Percentiles rank a stretch among this genome's conserved stretches.
Evolutionary conservation across 2,113 vertebrate genomes (phyloP).

Genomic region (Brachirus orientalis): DNA sequence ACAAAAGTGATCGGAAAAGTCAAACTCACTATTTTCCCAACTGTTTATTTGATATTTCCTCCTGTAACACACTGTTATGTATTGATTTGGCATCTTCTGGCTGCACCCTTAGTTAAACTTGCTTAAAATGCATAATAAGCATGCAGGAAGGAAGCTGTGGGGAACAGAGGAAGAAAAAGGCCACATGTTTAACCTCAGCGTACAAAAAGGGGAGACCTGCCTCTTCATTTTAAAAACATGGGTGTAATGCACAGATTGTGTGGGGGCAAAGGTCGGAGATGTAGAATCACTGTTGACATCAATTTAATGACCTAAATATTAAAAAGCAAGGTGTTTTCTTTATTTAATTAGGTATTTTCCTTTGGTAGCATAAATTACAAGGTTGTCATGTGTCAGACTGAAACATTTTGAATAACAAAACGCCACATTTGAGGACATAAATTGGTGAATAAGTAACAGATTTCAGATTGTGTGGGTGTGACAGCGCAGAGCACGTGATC

Average conservation of each 20-base stretch:
- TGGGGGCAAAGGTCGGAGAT: not conserved
- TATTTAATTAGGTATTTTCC: no score
- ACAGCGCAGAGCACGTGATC: constrained; percentile 1
- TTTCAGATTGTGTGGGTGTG: constrained; percentile 2
- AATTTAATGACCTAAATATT: no score
- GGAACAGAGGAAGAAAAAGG: constrained; percentile 58
- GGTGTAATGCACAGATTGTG: not conserved
- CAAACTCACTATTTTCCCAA: no score
- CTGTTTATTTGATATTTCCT: no score
- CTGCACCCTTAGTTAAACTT: constrained; percentile 44
- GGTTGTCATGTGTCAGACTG: not conserved
- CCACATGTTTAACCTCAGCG: constrained; percentile 41
- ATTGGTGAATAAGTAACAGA: not conserved
- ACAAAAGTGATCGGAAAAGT: no score
- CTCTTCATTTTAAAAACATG: constrained; percentile 11
- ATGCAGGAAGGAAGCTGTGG: constrained; percentile 68
- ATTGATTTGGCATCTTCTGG: constrained; percentile 12
- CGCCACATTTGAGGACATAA: not conserved
- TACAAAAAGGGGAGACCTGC: constrained; percentile 30
- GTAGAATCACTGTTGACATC: not conserved
- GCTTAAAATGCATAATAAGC: constrained; percentile 49
- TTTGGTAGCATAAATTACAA: no score
- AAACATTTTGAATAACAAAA: not conserved
- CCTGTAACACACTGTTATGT: no score
- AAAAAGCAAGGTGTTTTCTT: no score